Base-by-base conservation (phyloP, 2,113 vertebrate genomes). In the Noturus placidus region DNA sequence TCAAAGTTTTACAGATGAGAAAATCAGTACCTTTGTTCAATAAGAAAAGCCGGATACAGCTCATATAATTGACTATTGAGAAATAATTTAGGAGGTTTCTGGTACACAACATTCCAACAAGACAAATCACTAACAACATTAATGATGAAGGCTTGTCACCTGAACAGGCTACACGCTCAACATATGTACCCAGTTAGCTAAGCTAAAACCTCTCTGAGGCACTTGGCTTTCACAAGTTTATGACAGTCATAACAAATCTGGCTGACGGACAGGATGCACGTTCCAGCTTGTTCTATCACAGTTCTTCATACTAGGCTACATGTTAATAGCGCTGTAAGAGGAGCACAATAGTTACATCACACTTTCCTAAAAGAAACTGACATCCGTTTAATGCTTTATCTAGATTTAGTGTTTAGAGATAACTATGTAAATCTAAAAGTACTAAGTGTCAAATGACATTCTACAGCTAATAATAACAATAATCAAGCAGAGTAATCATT, bases 171-270 rank as follows among this genome's bases (percentile, higher is more conserved):
- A 56, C 38, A 78, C 1, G 22, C 22, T 38, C 52, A 42, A 61
- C 30, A 46, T 57, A 5, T 42, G 61, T n/a, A 38, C 10, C 76
- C n/a, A 54, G 20, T 76, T 15, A 83, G 65, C 50, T 57, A 22
- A 38, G 5, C 38, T 56, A 57, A 86, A 78, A 82, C 56, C 59
- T 80, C 50, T 59, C 81, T 33, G 80, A 74, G 79, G 46, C 63
- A 63, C 2, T 42, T 56, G 42, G 54, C 33, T 52, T 8, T 84
- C 81, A 72, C 65, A 85, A 69, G 63, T 57, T 42, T 50, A 59
- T 63, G 56, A 87, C 86, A 79, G 46, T 61, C 52, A 87, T 81
- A 84, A 72, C 76, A 74, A 85, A 84, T 74, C 65, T 86, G 85
- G 70, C 88, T 87, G 72, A 83, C 76, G 61, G 77, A 72, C 59